Evolutionary conservation across 37 sponge, comb jelly and placozoan genomes (phyloP).

Genomic region (Chondrilla cf. caribensis): DNA sequence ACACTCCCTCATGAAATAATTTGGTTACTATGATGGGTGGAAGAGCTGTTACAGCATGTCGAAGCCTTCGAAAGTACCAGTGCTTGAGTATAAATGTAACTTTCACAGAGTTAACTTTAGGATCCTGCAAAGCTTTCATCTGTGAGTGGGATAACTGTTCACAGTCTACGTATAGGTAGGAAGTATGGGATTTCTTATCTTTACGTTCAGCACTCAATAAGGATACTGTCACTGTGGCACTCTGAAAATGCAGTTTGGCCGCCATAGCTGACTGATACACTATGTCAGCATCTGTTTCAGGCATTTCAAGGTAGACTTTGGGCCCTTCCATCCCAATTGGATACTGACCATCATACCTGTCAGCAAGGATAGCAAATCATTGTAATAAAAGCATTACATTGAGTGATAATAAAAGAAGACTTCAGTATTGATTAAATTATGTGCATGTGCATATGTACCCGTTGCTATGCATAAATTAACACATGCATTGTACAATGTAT

Average conservation of each 20-base stretch:
- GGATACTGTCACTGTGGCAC: not conserved
- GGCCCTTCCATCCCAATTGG: no score
- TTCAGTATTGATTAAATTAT: no score
- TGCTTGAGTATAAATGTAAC: conserved; percentile 61
- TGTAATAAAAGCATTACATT: no score
- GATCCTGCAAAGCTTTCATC: not conserved
- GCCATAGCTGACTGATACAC: not conserved
- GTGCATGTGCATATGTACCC: no score
- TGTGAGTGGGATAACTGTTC: not conserved
- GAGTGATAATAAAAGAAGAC: no score
- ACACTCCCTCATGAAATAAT: conserved; percentile 29
- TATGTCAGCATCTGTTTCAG: not conserved
- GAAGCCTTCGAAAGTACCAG: conserved; percentile 53
- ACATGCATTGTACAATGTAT: no score
- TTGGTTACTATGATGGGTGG: conserved; percentile 8
- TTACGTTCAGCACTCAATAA: not conserved
- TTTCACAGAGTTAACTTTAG: not conserved
- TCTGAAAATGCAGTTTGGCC: not conserved
- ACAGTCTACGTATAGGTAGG: not conserved
- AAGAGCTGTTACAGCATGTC: conserved; percentile 31
- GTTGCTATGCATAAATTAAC: no score
- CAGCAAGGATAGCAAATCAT: no score
- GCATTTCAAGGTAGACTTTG: no score
- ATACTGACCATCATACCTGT: not conserved
- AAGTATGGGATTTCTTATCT: not conserved